Evolutionary conservation across 2,888 invertebrate species (phyloP), one percentile per base, ranked within the genome.

Genomic region (Napeogenes inachia): DNA sequence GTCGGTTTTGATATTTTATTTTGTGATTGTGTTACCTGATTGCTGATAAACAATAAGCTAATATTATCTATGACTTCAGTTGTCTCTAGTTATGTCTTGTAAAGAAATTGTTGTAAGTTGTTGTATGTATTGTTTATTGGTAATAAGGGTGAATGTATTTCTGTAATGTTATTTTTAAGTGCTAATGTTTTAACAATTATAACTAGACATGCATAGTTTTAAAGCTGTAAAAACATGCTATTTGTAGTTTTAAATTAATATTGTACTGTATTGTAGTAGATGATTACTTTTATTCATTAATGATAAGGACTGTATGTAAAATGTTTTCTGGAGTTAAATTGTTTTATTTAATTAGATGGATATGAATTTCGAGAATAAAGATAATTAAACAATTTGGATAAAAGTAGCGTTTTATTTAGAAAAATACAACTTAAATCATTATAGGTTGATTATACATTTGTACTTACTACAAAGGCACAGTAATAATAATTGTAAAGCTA

Each of bases 11-110:
- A 64, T 58, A 61, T 57, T 56, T 55, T 62, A 60, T 67, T 64
- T 70, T 61, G 63, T 70, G 64, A 72, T 68, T 68, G 70, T 67
- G 71, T 77, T 75, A 74, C 73, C 73, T 73, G 70, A 73, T 74
- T 73, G 71, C 77, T 77, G 71, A 79, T 78, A 77, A 78, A 76
- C 76, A 76, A 76, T 68, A 69, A 70, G 71, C 75, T 75, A 21
- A 69, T 72, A 70, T 70, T 70, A 66, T 72, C 69, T 65, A 70
- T 71, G 70, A 69, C 68, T 75, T 72, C 70, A 69, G 66, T 67
- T 68, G 60, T 59, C 57, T 54, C 65, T 75, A 73, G 71, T 69
- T 68, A 59, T 45, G 72, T 64, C 60, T 61, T 74, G 68, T 73
- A 72, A 73, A 71, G 73, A 72, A 42, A 71, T 71, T 75, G 73